These are phyloP conservation scores for Ormyrus pomaceus DNA, from an alignment of 2,888 invertebrate genomes.

Conservation along the genomic window DNA sequence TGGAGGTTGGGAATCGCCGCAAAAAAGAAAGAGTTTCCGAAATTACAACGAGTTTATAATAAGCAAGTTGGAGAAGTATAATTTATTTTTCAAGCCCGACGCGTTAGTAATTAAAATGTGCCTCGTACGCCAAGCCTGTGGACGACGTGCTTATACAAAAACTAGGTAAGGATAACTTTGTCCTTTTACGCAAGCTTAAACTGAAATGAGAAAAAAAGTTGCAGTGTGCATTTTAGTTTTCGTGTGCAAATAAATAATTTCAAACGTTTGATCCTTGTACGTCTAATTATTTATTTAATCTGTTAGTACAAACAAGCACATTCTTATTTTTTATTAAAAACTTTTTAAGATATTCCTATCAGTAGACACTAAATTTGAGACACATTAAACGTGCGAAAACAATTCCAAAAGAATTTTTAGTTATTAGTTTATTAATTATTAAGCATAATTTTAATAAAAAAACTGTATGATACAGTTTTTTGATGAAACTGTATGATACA, in stretches of 20 bases:
- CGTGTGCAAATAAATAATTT: conserved; percentile 13
- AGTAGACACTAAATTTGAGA: background rate
- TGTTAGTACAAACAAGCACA: background rate
- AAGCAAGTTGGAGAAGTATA: conserved; percentile 28
- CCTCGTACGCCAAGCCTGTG: conserved; percentile 39
- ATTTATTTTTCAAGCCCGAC: conserved; percentile 47
- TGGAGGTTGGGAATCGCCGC: background rate
- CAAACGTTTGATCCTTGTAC: conserved; percentile 7
- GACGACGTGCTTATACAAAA: conserved; percentile 32
- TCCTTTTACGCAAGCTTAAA: conserved; percentile 2
- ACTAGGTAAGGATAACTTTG: conserved; percentile 37
- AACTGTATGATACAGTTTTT: background rate
- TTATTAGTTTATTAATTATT: background rate
- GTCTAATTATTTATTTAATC: conserved; percentile 36
- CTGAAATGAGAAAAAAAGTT: conserved; percentile 5
- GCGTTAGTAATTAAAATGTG: conserved; percentile 52
- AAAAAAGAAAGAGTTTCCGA: conserved; percentile 3
- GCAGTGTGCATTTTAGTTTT: too few relatives aligned
- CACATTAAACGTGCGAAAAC: background rate
- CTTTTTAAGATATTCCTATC: too few relatives aligned
- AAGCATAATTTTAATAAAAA: background rate
- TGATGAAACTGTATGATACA: background rate
- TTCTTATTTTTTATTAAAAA: too few relatives aligned
- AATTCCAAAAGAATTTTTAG: background rate
- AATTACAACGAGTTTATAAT: conserved; percentile 16